These are phyloP conservation scores for Gallinago media DNA, from an alignment of 2,113 vertebrate genomes.

Conservation along the genomic window DNA sequence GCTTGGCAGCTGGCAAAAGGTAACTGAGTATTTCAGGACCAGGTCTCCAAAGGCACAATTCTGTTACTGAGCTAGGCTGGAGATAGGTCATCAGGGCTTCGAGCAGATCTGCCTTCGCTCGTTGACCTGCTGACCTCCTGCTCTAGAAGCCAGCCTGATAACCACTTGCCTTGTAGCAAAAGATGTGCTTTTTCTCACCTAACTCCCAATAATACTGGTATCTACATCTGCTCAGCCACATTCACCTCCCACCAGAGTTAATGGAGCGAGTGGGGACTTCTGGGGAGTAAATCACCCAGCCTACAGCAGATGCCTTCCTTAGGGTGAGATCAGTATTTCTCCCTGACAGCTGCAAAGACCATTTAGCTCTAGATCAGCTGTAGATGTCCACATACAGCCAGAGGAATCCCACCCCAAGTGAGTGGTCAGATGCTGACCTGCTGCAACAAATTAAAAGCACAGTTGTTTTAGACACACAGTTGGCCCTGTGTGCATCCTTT, in stretches of 20 bases:
- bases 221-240: constrained; percentile 29
- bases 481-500: not conserved
- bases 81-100: not conserved
- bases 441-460: not conserved
- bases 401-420: not conserved
- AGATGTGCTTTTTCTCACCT: not conserved
- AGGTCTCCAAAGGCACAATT: not conserved
- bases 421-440: not conserved
- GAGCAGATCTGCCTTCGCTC: not conserved
- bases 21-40: not conserved
- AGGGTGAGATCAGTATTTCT: constrained; percentile 9
- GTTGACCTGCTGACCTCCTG: not conserved
- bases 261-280: not conserved
- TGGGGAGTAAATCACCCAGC: not conserved
- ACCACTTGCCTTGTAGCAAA: not conserved
- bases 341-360: not conserved
- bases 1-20: not conserved
- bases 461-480: not conserved
- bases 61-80: not conserved
- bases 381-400: not conserved
- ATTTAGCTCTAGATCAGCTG: not conserved
- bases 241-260: not conserved
- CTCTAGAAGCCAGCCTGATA: not conserved
- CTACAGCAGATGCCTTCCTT: constrained; percentile 6
- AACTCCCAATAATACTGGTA: not conserved